Conservation (phyloP, 2,113 vertebrate species). For the Podiceps cristatus region DNA sequence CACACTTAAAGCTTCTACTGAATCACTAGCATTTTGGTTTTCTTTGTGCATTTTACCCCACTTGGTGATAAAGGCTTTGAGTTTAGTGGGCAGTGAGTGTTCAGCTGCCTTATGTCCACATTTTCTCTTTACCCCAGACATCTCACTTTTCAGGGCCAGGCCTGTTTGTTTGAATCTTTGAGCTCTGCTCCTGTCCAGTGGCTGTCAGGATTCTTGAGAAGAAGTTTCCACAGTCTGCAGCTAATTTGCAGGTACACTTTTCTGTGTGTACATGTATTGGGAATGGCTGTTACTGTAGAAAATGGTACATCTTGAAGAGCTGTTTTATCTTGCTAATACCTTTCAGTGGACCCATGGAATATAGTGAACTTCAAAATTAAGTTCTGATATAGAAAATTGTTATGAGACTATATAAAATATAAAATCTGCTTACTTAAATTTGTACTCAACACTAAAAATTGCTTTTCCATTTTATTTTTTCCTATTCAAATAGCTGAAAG, state of each 20-base stretch:
- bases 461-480: not conserved
- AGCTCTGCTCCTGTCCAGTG: not conserved
- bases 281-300: not conserved
- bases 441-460: not conserved
- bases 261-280: not conserved
- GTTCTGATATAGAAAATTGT: not conserved
- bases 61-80: not conserved
- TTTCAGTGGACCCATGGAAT: not conserved
- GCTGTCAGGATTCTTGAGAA: not conserved
- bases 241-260: not conserved
- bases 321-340: not conserved
- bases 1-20: not conserved
- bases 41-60: not conserved
- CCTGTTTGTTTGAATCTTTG: constrained; percentile 1
- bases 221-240: not conserved
- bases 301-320: not conserved
- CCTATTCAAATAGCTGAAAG: not conserved
- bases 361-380: not conserved
- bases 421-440: not conserved
- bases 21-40: not conserved
- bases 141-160: not conserved
- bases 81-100: not conserved
- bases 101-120: not conserved
- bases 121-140: not conserved
- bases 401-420: not conserved